Evolutionary conservation across 2,888 invertebrate genomes (phyloP).

Genomic region (Sthenelais limicola): DNA sequence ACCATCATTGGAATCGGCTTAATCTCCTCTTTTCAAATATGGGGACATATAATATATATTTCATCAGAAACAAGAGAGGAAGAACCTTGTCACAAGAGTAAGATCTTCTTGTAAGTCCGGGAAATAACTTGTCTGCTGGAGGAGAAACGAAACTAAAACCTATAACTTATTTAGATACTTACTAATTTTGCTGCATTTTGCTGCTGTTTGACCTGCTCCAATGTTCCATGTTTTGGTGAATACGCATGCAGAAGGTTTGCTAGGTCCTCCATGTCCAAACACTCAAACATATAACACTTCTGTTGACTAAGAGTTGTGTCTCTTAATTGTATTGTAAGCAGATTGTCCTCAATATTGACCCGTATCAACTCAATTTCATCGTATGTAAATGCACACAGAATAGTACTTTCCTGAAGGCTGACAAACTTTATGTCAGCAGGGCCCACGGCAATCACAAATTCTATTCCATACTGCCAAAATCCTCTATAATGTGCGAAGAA

Average conservation of each 20-base stretch:
- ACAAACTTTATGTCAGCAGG: conserved; percentile 92
- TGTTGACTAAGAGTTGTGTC: conserved; percentile 73
- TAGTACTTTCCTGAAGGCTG: conserved; percentile 91
- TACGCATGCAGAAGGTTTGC: conserved; percentile 94
- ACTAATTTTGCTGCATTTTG: conserved; percentile 24
- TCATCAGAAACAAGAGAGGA: too few relatives aligned
- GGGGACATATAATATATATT: too few relatives aligned
- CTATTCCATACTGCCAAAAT: conserved; percentile 89
- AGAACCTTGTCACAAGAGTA: too few relatives aligned
- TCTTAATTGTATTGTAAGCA: conserved; percentile 90
- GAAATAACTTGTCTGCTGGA: too few relatives aligned
- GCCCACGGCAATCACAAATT: conserved; percentile 86
- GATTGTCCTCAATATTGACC: conserved; percentile 92
- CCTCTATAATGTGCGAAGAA: conserved; percentile 93
- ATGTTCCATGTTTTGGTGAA: conserved; percentile 84
- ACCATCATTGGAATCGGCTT: too few relatives aligned
- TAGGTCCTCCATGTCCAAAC: conserved; percentile 90
- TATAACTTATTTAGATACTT: not conserved
- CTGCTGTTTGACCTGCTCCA: conserved; percentile 67
- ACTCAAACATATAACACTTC: conserved; percentile 87
- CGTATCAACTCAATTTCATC: conserved; percentile 91
- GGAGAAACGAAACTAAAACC: too few relatives aligned
- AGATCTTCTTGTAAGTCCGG: too few relatives aligned
- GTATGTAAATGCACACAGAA: conserved; percentile 92
- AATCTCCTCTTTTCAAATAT: too few relatives aligned